Evolutionary conservation across 2,113 vertebrate genomes (phyloP).

Genomic region (Brachypodius melanocephalos): DNA sequence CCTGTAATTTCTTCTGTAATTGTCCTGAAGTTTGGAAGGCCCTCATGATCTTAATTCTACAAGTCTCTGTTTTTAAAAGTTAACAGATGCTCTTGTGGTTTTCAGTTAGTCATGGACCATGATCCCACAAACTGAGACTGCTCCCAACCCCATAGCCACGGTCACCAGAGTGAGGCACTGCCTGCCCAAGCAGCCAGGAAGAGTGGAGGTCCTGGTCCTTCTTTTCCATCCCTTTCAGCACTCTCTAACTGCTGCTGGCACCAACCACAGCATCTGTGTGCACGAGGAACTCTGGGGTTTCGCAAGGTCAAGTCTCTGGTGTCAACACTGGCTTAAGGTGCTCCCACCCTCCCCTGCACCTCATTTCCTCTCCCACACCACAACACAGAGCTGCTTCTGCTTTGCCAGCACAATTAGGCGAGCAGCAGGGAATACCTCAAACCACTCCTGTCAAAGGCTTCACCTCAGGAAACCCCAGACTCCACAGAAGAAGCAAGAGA

Average conservation of each 20-base stretch:
- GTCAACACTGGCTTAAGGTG: neutral
- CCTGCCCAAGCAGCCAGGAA: neutral
- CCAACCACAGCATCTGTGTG: rapidly evolving
- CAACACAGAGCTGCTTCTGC: neutral
- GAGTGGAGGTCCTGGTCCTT: neutral
- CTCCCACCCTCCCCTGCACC: neutral
- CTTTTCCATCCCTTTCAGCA: neutral
- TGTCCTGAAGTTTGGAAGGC: neutral
- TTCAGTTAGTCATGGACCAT: neutral
- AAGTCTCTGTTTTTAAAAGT: neutral
- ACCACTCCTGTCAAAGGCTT: neutral
- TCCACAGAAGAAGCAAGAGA: neutral
- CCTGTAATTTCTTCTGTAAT: neutral
- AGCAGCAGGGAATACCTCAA: neutral
- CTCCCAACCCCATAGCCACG: neutral
- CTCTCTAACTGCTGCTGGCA: neutral
- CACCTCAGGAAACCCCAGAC: neutral
- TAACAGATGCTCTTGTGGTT: neutral
- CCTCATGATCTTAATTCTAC: neutral
- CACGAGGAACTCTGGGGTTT: neutral
- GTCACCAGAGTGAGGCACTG: neutral
- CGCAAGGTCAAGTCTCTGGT: rapidly evolving
- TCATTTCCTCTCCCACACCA: neutral
- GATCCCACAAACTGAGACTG: neutral
- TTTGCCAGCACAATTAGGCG: neutral